Evolutionary conservation across 2,888 invertebrate species (phyloP).

Genomic region (Argyra leucocephala): DNA sequence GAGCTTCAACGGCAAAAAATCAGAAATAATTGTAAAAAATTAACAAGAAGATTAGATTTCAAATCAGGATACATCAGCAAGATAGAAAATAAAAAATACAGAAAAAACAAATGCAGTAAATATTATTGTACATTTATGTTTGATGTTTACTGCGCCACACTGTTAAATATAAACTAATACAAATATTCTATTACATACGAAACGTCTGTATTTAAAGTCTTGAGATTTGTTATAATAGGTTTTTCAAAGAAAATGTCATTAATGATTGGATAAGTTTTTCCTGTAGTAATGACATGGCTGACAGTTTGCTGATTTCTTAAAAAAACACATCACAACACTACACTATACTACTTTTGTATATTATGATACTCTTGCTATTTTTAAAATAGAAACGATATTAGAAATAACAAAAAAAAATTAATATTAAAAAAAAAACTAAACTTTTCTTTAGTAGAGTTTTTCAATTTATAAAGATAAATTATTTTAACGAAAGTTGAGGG

Average conservation of each 20-base stretch:
- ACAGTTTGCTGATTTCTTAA: background rate
- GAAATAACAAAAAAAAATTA: too few relatives aligned
- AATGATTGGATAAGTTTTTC: background rate
- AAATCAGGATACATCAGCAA: too few relatives aligned
- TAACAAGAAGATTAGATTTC: too few relatives aligned
- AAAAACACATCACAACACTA: background rate
- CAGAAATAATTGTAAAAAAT: too few relatives aligned
- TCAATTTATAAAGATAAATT: background rate
- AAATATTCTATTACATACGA: too few relatives aligned
- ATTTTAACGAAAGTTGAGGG: background rate
- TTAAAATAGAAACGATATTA: background rate
- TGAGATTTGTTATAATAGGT: background rate
- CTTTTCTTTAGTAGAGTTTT: constrained; percentile 2
- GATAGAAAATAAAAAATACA: too few relatives aligned
- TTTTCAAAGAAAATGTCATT: constrained; percentile 1
- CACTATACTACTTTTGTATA: background rate
- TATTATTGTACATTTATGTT: too few relatives aligned
- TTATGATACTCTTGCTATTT: background rate
- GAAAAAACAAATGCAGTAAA: too few relatives aligned
- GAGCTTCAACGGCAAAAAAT: too few relatives aligned
- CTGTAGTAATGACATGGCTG: background rate
- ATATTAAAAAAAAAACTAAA: too few relatives aligned
- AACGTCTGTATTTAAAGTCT: background rate
- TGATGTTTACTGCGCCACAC: too few relatives aligned
- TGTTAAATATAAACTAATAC: too few relatives aligned